Percentiles rank a stretch among this genome's conserved stretches.
phyloP scores from a whole-genome alignment of 1,140 invertebrate species.

The Bombus fervidus region DNA sequence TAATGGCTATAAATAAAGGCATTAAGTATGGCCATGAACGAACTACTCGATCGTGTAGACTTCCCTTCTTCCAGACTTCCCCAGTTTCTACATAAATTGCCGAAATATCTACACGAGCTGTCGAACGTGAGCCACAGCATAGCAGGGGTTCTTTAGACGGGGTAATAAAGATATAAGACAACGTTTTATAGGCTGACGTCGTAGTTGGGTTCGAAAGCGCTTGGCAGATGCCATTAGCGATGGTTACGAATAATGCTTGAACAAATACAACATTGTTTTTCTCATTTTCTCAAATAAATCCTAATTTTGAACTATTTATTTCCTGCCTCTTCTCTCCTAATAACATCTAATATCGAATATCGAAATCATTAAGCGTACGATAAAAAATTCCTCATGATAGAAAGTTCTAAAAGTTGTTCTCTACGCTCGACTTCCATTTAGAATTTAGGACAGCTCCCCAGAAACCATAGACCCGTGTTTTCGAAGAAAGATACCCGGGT shows the following conservation, averaged over 20 bases:
- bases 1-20: constrained; percentile 51
- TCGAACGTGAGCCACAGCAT: constrained; percentile 39
- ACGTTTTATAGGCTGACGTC: constrained; percentile 45
- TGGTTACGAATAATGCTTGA: constrained; percentile 25
- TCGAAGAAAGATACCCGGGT: constrained; percentile 38
- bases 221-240: constrained; percentile 40
- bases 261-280: background rate
- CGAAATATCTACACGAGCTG: constrained; percentile 51
- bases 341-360: no score
- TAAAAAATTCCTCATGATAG: no score
- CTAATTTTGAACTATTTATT: no score
- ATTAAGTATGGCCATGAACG: constrained; percentile 25
- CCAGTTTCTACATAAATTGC: constrained; percentile 56
- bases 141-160: constrained; percentile 41
- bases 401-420: constrained; percentile 4
- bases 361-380: no score
- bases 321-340: no score
- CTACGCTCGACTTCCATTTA: background rate
- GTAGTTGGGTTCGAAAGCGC: constrained; percentile 53
- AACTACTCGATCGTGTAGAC: constrained; percentile 36
- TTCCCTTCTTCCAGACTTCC: background rate
- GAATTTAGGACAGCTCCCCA: background rate
- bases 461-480: constrained; percentile 33
- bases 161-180: constrained; percentile 65
- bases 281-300: no score